Evolutionary conservation across 1,140 invertebrate genomes (phyloP), one percentile per base, ranked within the genome.

Genomic region (Lucilia cuprina): DNA sequence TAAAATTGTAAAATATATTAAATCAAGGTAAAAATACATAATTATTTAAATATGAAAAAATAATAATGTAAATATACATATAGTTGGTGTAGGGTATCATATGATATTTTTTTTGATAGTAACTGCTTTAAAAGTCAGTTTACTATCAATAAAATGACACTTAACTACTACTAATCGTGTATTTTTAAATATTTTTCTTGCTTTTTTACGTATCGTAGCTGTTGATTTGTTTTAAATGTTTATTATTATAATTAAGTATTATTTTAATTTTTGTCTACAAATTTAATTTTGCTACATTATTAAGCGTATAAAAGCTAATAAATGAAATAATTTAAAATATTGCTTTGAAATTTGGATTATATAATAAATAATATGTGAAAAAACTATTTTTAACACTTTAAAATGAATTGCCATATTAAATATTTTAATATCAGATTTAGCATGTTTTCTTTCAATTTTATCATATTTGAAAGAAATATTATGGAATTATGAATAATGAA

Each of bases 81-180:
- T n/a, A n/a, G n/a, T n/a, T n/a, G n/a, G n/a, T n/a, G n/a, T n/a
- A n/a, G n/a, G n/a, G n/a, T n/a, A n/a, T n/a, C n/a, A n/a, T n/a
- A n/a, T n/a, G n/a, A n/a, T n/a, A n/a, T n/a, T n/a, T n/a, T n/a
- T n/a, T n/a, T n/a, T n/a, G n/a, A n/a, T n/a, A n/a, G n/a, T n/a
- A n/a, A n/a, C n/a, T n/a, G n/a, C 86, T 87, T 87, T 85, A 88
- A 88, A 90, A 85, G 86, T 84, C 86, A 21, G 88, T 90, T 90
- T 84, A 90, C 87, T 90, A 87, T 86, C 88, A 90, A 90, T 90
- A 89, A 90, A 90, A 88, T 87, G 83, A 84, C 88, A 88, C 89
- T 90, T 87, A 89, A 90, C 88, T 88, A 88, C 86, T 87, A 89
- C 88, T 89, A 88, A 89, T 89, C 35, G 55, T 84, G 41, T 84